Base-by-base conservation (phyloP, 2,888 invertebrate species). In the Seira ritae region DNA sequence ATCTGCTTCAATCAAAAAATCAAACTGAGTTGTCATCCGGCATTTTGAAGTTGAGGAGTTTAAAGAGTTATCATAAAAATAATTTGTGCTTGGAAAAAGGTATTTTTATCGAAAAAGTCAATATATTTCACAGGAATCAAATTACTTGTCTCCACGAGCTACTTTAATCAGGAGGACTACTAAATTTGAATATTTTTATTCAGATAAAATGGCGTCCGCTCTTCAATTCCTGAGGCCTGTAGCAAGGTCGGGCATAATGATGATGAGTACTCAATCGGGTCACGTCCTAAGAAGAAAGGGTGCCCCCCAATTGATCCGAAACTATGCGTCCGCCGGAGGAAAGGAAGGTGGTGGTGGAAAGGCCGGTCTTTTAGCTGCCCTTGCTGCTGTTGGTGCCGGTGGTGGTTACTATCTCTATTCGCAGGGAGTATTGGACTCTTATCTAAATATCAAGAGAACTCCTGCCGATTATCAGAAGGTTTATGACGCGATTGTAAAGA, bases 391-490 rank as follows among this genome's bases (percentile, higher is more conserved):
- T 6, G 85, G 74, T 19, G 75, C 81, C 42, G 85, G 81, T 0
- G 83, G 80, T n/a, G 85, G 81, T 42, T 86, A 84, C 42, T 62
- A 66, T 23, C 84, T 78, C 78, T 77, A 69, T 10, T 79, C 74
- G 19, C 70, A 74, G 37, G 82, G 77, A 1, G 84, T 80, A 22
- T 60, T 55, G 15, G 23, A 42, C 10, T 19, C 15, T 17, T 20
- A 10, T 12, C 20, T 65, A 12, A 65, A 46, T 46, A 74, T 50
- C 8, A 22, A 55, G 15, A 80, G 69, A 68, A 67, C 68, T 3
- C 62, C 73, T 0, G 69, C 66, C 0, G 80, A 85, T 17, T 85
- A 85, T 62, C 85, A 85, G 67, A 85, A 85, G 78, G 86, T 84
- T 0, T 85, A 84, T 46, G 42, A 84, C 67, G 85, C 86, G 1